Evolutionary conservation across 2,888 invertebrate genomes (phyloP), one percentile per base, ranked within the genome.

Genomic region (Lathronympha strigana): DNA sequence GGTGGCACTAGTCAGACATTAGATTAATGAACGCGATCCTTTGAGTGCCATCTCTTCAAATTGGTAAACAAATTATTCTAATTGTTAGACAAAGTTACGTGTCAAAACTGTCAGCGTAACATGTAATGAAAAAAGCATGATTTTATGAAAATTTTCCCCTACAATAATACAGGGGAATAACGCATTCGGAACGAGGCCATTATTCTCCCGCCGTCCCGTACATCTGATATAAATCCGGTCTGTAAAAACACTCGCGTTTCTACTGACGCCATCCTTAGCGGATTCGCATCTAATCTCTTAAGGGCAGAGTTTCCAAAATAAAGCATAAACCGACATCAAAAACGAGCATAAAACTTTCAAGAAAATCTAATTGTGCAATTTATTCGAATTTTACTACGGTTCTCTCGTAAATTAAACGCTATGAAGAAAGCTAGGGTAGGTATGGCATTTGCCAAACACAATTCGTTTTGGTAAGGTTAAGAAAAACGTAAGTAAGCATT

Each of bases 151-250:
- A 72, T 73, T 63, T 66, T 72, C 71, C 71, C 67, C 60, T 38
- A 67, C 61, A 71, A 71, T 70, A 68, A n/a, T 69, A 71, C 63
- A 54, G 63, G 68, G 71, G 73, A 73, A 77, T 78, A 76, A 71
- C 68, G 69, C 72, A 69, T 72, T 72, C 62, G 49, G 67, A 76
- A 78, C 71, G 71, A 76, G 69, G 70, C 72, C 68, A 77, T 81
- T 71, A 72, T 69, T 77, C 67, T 73, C 63, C 53, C 67, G 58
- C 61, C 69, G 71, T 72, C 70, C 61, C 76, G 49, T 25, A 55
- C 54, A 51, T 66, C 64, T 53, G 60, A 60, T 49, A 66, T 66
- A 61, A 61, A 66, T 54, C 60, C 66, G 17, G 47, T 60, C 66
- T 54, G 64, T 64, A 58, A 63, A 54, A 54, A 61, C 36, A 33